phyloP scores from a whole-genome alignment of 2,888 invertebrate genomes.

The Caenorhabditis doughertyi region DNA sequence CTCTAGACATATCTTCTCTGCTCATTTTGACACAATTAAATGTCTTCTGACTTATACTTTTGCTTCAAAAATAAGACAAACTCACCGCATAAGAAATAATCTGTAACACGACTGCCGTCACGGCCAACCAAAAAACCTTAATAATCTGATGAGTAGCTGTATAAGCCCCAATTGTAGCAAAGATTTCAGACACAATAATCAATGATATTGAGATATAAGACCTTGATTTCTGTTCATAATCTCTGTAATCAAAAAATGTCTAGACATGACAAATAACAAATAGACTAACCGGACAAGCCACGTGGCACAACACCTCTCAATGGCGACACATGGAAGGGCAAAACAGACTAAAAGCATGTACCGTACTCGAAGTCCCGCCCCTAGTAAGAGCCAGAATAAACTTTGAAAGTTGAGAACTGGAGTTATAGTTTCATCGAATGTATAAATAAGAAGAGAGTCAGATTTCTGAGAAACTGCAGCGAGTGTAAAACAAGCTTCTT shows the following conservation, averaged over 20 bases:
- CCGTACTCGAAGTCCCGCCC: constrained; percentile 12
- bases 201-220: constrained; percentile 10
- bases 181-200: background rate
- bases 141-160: background rate
- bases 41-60: too few species aligned
- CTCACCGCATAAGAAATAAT: constrained; percentile 21
- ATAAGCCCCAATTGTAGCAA: constrained; percentile 9
- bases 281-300: constrained; percentile 49
- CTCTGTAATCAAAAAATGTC: constrained; percentile 35
- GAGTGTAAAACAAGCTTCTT: constrained; percentile 22
- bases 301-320: constrained; percentile 50
- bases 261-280: too few species aligned
- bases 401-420: background rate
- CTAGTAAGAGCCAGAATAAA: background rate
- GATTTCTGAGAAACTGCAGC: background rate
- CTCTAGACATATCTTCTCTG: too few species aligned
- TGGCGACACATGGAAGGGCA: constrained; percentile 32
- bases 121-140: constrained; percentile 2
- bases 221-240: constrained; percentile 34
- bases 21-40: too few species aligned
- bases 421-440: constrained; percentile 31
- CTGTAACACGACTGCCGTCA: background rate
- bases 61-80: too few species aligned
- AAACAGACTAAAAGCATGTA: constrained; percentile 46
- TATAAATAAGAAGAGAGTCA: constrained; percentile 18